Percentiles rank a stretch among this genome's conserved stretches.
Conservation (phyloP, 2,888 invertebrate species). For the Phortica okadai region DNA sequence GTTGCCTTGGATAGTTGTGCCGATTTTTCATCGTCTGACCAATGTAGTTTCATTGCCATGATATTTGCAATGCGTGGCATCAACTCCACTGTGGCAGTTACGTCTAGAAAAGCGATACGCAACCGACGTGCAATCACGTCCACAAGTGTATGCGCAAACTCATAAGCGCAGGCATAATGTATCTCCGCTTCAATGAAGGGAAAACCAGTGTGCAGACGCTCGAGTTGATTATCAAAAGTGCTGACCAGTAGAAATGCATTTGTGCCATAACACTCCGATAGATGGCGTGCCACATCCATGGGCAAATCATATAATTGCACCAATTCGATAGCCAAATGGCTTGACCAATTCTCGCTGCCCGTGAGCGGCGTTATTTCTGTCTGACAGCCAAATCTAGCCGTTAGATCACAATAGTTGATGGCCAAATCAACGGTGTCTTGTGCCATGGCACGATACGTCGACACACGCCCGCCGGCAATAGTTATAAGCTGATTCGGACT, state of each 20-base stretch:
- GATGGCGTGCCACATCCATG: conserved; percentile 94
- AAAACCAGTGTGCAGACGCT: conserved; percentile 94
- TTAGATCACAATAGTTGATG: conserved; percentile 75
- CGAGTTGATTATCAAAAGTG: conserved; percentile 92
- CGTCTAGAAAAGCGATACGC: conserved; percentile 94
- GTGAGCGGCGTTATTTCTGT: neutral
- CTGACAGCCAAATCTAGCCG: neutral
- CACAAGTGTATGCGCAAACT: conserved; percentile 94
- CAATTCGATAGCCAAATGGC: conserved; percentile 95
- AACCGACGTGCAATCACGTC: conserved; percentile 95
- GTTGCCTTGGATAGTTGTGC: neutral
- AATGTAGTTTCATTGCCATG: conserved; percentile 86
- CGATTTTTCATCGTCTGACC: neutral
- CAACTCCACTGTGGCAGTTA: conserved; percentile 94
- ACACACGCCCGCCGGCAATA: conserved; percentile 99
- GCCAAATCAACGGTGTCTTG: conserved; percentile 93
- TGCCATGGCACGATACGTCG: conserved; percentile 97
- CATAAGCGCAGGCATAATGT: conserved; percentile 90
- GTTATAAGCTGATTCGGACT: conserved; percentile 87
- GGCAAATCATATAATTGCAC: conserved; percentile 98
- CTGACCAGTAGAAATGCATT: conserved; percentile 95
- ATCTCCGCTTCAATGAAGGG: conserved; percentile 97
- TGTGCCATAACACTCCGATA: conserved; percentile 95
- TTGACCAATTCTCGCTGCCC: conserved; percentile 95
- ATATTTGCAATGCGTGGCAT: conserved; percentile 91